These are phyloP conservation scores for Crypturellus tataupa DNA, from an alignment of 2,797 vertebrate genomes.

Conservation along the genomic window DNA sequence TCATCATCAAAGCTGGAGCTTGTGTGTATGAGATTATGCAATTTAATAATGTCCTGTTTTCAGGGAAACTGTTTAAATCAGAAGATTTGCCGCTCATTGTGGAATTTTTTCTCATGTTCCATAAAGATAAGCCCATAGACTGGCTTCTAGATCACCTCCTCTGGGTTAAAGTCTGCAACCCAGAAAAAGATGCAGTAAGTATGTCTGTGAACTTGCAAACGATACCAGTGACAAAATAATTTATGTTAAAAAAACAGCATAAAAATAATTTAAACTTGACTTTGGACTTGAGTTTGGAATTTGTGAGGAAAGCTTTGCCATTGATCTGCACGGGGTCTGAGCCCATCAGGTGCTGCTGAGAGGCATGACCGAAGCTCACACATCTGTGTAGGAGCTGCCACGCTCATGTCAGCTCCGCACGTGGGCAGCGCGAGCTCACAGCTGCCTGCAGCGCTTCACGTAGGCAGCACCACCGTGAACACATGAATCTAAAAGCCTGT, in stretches of 20 bases:
- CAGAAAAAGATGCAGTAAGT: constrained; percentile 87
- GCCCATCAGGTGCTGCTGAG: too few relatives aligned
- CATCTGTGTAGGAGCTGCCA: not conserved
- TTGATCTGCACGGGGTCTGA: not conserved
- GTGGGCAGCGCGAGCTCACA: not conserved
- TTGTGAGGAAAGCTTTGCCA: not conserved
- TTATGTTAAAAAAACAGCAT: not conserved
- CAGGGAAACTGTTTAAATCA: constrained; percentile 87
- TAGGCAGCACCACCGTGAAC: not conserved
- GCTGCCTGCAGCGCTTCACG: not conserved
- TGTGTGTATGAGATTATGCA: not conserved
- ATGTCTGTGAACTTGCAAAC: not conserved
- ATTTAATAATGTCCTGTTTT: constrained; percentile 60
- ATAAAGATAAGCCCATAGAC: constrained; percentile 92
- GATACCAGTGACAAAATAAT: not conserved
- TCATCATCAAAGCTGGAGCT: not conserved
- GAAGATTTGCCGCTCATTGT: constrained; percentile 84
- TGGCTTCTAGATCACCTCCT: constrained; percentile 90
- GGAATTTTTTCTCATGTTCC: constrained; percentile 93
- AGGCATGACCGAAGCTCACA: not conserved
- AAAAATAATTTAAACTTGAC: not conserved
- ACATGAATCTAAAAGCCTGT: not conserved
- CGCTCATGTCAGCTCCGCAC: not conserved
- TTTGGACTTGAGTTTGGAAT: not conserved
- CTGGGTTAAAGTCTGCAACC: constrained; percentile 88